A percentile compares a stretch with the other conserved stretches of the same genome.
These are phyloP conservation scores for Heliconius nattereri DNA, from an alignment of 1,140 invertebrate genomes.

Conservation along the genomic window DNA sequence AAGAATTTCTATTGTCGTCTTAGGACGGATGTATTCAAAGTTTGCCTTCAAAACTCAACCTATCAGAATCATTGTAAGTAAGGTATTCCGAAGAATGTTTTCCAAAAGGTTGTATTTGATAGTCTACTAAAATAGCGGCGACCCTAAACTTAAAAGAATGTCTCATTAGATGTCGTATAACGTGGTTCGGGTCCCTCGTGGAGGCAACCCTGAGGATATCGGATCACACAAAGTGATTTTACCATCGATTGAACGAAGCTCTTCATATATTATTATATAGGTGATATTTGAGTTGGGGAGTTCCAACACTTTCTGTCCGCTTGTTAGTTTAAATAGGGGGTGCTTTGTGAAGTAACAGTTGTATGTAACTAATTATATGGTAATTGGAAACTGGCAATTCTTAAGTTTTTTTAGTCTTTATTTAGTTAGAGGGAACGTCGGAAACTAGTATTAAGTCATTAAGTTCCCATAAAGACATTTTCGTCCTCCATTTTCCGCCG, in stretches of 20 bases:
- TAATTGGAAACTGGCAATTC: background rate
- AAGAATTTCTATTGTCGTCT: conserved; percentile 36
- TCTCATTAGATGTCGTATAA: conserved; percentile 38
- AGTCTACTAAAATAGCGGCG: conserved; percentile 35
- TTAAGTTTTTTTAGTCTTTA: background rate
- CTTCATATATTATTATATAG: conserved; percentile 29
- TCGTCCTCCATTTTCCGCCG: no score
- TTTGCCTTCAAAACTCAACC: conserved; percentile 33
- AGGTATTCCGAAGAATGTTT: conserved; percentile 29
- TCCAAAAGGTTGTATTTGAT: conserved; percentile 38
- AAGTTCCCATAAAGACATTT: no score
- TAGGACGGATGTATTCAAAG: conserved; percentile 36
- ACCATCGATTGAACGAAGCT: conserved; percentile 31
- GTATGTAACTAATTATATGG: background rate
- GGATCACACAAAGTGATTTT: conserved; percentile 39
- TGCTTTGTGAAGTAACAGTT: conserved; percentile 1
- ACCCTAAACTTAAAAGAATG: conserved; percentile 41
- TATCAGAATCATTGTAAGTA: conserved; percentile 28
- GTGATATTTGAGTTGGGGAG: conserved; percentile 30
- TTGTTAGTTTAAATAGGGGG: conserved; percentile 7
- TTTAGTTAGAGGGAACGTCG: no score
- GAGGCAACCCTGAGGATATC: conserved; percentile 28
- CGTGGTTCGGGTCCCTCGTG: conserved; percentile 26
- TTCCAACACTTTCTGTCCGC: conserved; percentile 11
- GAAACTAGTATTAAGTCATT: no score